These are phyloP conservation scores for Hipparchia semele DNA, from an alignment of 2,888 invertebrate genomes.

Conservation along the genomic window DNA sequence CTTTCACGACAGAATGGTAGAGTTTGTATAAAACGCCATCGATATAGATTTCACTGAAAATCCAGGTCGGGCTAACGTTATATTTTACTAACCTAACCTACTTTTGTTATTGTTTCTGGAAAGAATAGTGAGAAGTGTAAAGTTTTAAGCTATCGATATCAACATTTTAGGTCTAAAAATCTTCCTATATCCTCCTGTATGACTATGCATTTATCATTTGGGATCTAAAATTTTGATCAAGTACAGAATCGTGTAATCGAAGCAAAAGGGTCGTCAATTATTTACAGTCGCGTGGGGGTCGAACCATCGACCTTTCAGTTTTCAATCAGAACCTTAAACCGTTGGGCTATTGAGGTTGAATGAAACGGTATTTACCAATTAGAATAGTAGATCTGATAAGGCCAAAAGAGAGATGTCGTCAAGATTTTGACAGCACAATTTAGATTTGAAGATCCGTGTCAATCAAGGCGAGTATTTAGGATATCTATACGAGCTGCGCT, in stretches of 20 bases:
- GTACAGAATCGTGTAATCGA: too few relatives aligned
- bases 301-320: too few relatives aligned
- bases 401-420: slow-evolving; percentile 3
- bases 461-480: slow-evolving; percentile 37
- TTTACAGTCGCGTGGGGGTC: too few relatives aligned
- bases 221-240: too few relatives aligned
- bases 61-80: slow-evolving; percentile 22
- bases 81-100: slow-evolving; percentile 12
- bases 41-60: slow-evolving; percentile 31
- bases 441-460: slow-evolving; percentile 25
- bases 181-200: too few relatives aligned
- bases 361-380: too few relatives aligned
- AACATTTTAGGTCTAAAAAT: too few relatives aligned
- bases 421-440: slow-evolving; percentile 16
- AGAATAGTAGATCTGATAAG: not conserved
- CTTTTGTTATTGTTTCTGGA: slow-evolving; percentile 10
- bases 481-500: slow-evolving; percentile 25
- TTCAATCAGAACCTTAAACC: too few relatives aligned
- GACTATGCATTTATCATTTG: too few relatives aligned
- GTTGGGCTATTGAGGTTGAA: too few relatives aligned
- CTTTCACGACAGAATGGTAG: slow-evolving; percentile 28
- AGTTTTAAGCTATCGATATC: too few relatives aligned
- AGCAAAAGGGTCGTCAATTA: too few relatives aligned
- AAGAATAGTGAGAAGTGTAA: slow-evolving; percentile 1
- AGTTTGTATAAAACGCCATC: slow-evolving; percentile 28